Conservation (phyloP, 2,888 invertebrate species). For the Anorthoa munda region DNA sequence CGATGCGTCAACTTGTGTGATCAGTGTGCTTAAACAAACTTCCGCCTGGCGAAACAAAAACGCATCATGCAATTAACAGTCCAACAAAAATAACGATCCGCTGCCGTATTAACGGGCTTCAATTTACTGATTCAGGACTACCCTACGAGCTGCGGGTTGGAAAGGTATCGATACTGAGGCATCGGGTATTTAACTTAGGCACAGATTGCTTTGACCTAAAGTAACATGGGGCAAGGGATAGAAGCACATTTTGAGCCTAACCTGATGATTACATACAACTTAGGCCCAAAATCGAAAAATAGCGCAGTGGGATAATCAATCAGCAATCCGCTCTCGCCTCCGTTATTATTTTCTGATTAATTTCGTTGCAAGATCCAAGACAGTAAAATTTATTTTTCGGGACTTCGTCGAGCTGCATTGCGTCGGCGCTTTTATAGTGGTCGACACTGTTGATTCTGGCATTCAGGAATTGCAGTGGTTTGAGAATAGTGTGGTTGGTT, state of each 20-base stretch:
- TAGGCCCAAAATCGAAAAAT: neutral
- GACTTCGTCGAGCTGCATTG: too few species aligned
- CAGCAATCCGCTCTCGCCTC: too few species aligned
- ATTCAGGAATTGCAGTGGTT: too few species aligned
- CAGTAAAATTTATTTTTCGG: too few species aligned
- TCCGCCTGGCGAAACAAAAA: slow-evolving; percentile 48
- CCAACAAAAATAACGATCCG: slow-evolving; percentile 48
- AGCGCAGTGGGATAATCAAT: too few species aligned
- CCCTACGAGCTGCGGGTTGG: neutral
- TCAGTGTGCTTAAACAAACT: slow-evolving; percentile 50
- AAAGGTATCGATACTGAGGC: slow-evolving; percentile 3
- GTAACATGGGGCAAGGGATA: neutral
- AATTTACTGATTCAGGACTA: slow-evolving; percentile 39
- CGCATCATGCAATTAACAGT: slow-evolving; percentile 50
- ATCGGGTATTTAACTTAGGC: neutral
- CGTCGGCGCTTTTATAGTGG: too few species aligned
- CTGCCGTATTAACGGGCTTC: slow-evolving; percentile 40
- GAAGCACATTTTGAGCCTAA: neutral
- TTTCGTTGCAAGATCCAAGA: too few species aligned
- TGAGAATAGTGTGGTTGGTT: too few species aligned
- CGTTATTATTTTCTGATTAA: too few species aligned
- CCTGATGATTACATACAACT: neutral
- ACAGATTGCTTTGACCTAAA: too few species aligned
- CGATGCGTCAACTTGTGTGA: slow-evolving; percentile 42
- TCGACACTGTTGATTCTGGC: too few species aligned